Evolutionary conservation across 2,888 invertebrate species (phyloP).

Genomic region (Pimpla rufipes): DNA sequence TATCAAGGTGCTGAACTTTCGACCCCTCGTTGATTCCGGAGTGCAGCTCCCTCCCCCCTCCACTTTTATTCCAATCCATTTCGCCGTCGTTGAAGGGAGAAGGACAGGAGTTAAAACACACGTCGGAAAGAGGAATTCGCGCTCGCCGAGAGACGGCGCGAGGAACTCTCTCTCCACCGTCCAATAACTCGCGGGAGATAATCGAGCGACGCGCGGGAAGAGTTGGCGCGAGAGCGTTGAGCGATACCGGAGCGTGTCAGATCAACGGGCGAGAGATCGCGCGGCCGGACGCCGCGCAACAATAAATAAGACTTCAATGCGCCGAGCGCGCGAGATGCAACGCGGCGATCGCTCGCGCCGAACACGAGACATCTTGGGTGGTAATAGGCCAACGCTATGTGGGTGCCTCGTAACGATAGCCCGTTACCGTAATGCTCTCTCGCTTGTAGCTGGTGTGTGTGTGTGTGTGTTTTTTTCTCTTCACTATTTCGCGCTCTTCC

Average conservation of each 20-base stretch:
- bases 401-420: conserved; percentile 71
- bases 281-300: conserved; percentile 51
- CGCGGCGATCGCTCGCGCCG: conserved; percentile 67
- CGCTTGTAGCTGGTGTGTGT: conserved; percentile 36
- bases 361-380: conserved; percentile 79
- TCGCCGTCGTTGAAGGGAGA: conserved; percentile 13
- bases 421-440: conserved; percentile 68
- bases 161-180: conserved; percentile 69
- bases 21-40: conserved; percentile 54
- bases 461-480: conserved; percentile 6
- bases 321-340: conserved; percentile 72
- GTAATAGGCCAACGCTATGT: conserved; percentile 79
- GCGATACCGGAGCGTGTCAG: conserved; percentile 65
- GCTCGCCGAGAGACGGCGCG: conserved; percentile 7
- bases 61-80: conserved; percentile 8
- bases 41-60: conserved; percentile 17
- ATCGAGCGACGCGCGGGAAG: conserved; percentile 68
- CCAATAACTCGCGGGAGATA: conserved; percentile 80
- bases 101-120: conserved; percentile 20
- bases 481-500: background rate
- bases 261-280: conserved; percentile 54
- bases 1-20: conserved; percentile 79
- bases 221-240: conserved; percentile 61
- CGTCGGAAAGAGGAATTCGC: conserved; percentile 46
- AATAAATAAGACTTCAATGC: conserved; percentile 82